Base-by-base conservation (phyloP, 2,797 vertebrate species). In the Bucorvus abyssinicus region DNA sequence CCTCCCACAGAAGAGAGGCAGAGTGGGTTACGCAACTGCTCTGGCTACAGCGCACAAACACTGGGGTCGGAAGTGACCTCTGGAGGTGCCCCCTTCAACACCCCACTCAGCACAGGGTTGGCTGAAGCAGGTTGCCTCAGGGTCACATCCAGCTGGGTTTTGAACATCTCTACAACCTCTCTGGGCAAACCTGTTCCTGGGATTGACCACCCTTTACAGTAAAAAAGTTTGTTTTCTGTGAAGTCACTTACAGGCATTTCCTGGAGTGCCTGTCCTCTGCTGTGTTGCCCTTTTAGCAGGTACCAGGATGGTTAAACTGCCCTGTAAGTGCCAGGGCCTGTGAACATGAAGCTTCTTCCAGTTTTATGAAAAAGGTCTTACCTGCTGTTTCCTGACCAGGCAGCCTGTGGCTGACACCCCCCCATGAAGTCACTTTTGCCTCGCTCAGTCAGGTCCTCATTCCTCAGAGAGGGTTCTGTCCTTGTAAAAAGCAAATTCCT, bases 1-100 rank as follows among this genome's bases (percentile, higher is more conserved):
- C 38, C 7, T 68, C 13, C 5, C 0, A 0, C 44, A 29, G 45
- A 74, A 26, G 14, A 42, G 30, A 14, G 21, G 6, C 65, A 30
- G 61, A 17, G 24, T 3, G 12, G 6, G 24, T 36, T 42, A 5
- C 4, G 1, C 9, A 20, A 14, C 59, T 32, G 68, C 47, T 59
- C 29, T 44, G 71, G n/a, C 53, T 71, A 7, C 32, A 29, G 65
- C 6, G 27, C 34, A 38, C 55, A 24, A 24, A 14, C 3, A 0
- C 22, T 52, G 55, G 36, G 22, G 4, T n/a, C 60, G 67, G 65
- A 68, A 52, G 30, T 23, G 14, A 24, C 24, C 20, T 84, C 38
- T 61, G 52, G 17, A 65, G 30, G 22, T 49, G 30, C 40, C 20
- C 55, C 4, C 0, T 61, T 12, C 44, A 38, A 5, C 36, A 29